Base-by-base conservation (phyloP, 2,888 invertebrate genomes). In the Sinelater perroti region DNA sequence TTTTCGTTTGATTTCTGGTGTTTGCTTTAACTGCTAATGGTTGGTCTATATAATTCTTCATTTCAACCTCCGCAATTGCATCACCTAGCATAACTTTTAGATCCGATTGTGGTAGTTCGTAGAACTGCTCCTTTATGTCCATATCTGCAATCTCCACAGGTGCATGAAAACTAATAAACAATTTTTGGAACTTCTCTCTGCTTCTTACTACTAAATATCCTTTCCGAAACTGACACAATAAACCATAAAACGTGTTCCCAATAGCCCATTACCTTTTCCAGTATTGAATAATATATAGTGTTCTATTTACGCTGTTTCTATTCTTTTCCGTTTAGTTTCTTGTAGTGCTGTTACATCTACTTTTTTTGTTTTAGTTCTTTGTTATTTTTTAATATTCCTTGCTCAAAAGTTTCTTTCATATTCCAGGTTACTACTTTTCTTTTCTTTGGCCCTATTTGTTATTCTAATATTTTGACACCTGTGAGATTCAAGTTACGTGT, bases 141-240 rank as follows among this genome's bases (percentile, higher is more conserved):
- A 33, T 33, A 33, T 33, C 33, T 11, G 33, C 16, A n/a, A n/a
- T 13, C 33, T 11, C 33, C 10, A 16, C 16, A n/a, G 14, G 11
- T 33, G 33, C 33, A 33, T 13, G 14, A 30, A 30, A 30, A 30
- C 11, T 30, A 30, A 30, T 30, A 11, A 30, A 30, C 7, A 30
- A 10, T 16, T 33, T 13, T 13, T 33, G 33, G 16, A 14, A 11
- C 3, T 8, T 33, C 4, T 8, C 33, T 30, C n/a, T 30, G 10
- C 8, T 30, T 30, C 30, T 30, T 30, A 30, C 8, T n/a, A 30
- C 30, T 3, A 11, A n/a, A 30, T 30, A 30, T 3, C 11, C 30
- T 30, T n/a, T 33, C 33, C 16, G 8, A 33, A 2, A 33, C 14
- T 33, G 33, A 33, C 14, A 8, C 33, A 5, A n/a, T 30, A n/a